Evolutionary conservation across 2,113 vertebrate species (phyloP), one percentile per base, ranked within the genome.

Genomic region (Eolophus roseicapilla): DNA sequence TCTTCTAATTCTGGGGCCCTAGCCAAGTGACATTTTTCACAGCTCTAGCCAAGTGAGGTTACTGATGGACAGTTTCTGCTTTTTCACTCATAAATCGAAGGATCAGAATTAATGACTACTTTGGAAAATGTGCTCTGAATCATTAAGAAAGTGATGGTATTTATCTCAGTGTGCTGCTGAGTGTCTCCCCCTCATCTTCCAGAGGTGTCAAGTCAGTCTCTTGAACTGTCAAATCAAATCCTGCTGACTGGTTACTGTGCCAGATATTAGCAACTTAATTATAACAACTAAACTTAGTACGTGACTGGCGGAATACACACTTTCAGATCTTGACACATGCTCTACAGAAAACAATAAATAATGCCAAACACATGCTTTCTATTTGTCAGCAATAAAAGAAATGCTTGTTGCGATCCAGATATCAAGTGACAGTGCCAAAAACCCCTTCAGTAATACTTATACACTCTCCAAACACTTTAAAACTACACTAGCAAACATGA

Each of bases 321-420:
- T 88, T 80, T 87, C 92, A 82, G 83, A 80, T 74, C 70, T 87
- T 91, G 81, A 93, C 92, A 95, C 74, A 63, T 82, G 81, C 46
- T 91, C 28, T 20, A 50, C 82, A 96, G 91, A 94, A 96, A 95
- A 93, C 88, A 93, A 92, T 80, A 94, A 96, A 96, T 94, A 94
- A 93, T 73, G 85, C 86, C 94, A 96, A 92, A 89, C 83, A 91
- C 62, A 87, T 90, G 94, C 50, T 96, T 96, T 88, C 70, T 94
- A 93, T 96, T 96, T 96, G 81, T 92, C 83, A 87, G 84, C 81
- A 93, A 89, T 92, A 93, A 92, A 96, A 93, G 11, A 96, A 96
- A 55, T 74, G 33, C 37, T 89, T 92, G 67, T 93, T 93, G 77
- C 21, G 80, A 73, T 87, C 88, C 86, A 96, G 86, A 79, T 80